Percentiles rank a stretch among this genome's conserved stretches.
These are phyloP conservation scores for Bungarus multicinctus DNA, from an alignment of 2,113 vertebrate species.

Conservation along the genomic window DNA sequence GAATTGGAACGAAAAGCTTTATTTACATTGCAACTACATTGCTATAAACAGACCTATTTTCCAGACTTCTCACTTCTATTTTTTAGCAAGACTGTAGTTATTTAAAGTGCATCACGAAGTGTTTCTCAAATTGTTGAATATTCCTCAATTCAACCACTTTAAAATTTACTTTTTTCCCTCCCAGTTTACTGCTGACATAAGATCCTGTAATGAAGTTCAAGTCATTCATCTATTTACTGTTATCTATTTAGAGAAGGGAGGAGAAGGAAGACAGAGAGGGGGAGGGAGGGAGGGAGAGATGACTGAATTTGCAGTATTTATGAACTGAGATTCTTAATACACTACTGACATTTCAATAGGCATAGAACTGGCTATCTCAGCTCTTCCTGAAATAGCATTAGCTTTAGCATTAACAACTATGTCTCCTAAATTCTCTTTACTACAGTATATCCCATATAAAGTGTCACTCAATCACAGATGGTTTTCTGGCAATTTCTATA, in stretches of 20 bases:
- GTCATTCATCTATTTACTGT: neutral
- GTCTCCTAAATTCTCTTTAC: neutral
- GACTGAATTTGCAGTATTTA: neutral
- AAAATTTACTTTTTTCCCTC: neutral
- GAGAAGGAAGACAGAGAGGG: too few relatives aligned
- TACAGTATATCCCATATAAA: neutral
- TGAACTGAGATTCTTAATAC: neutral
- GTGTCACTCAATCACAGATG: neutral
- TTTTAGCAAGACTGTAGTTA: neutral
- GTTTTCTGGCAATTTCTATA: neutral
- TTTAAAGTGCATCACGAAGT: neutral
- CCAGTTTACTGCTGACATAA: neutral
- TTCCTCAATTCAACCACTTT: neutral
- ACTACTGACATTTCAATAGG: neutral
- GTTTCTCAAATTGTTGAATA: neutral
- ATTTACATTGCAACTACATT: neutral
- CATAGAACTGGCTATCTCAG: neutral
- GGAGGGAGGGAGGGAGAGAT: neutral
- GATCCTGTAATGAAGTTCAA: neutral
- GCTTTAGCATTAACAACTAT: neutral
- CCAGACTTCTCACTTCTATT: neutral
- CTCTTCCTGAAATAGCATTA: neutral
- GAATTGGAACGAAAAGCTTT: neutral
- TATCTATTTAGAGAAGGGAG: neutral
- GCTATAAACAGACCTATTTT: constrained; percentile 3